These are phyloP conservation scores for Pherbina coryleti DNA, from an alignment of 2,888 invertebrate species.

Conservation along the genomic window DNA sequence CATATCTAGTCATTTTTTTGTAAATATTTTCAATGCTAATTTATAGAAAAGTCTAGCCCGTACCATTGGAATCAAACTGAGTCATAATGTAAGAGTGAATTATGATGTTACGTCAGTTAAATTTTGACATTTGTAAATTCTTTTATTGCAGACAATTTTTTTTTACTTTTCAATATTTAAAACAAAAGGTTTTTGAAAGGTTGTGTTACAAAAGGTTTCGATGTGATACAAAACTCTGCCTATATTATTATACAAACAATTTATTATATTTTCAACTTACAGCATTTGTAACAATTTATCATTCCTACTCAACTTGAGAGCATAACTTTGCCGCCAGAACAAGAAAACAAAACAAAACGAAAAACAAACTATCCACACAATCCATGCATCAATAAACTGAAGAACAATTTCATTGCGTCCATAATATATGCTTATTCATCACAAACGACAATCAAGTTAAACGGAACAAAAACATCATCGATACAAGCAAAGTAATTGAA, in stretches of 20 bases:
- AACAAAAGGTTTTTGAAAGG: too few relatives aligned
- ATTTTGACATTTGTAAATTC: too few relatives aligned
- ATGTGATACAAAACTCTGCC: not conserved
- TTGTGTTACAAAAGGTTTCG: not conserved
- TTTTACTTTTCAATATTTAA: too few relatives aligned
- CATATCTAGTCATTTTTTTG: too few relatives aligned
- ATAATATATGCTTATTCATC: not conserved
- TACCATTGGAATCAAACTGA: too few relatives aligned
- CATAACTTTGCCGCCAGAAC: not conserved
- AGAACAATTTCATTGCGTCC: not conserved
- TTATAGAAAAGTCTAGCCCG: too few relatives aligned
- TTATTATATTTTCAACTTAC: not conserved
- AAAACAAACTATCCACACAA: not conserved
- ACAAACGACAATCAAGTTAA: not conserved
- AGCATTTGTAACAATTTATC: not conserved
- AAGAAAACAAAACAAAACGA: not conserved
- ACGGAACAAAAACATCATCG: not conserved
- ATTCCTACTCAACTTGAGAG: too few relatives aligned
- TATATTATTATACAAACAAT: not conserved
- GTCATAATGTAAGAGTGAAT: too few relatives aligned
- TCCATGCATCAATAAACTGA: not conserved
- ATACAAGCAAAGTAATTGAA: conserved; percentile 10
- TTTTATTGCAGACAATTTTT: too few relatives aligned
- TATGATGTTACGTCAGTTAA: too few relatives aligned
- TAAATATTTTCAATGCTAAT: too few relatives aligned